Evolutionary conservation across 2,888 invertebrate species (phyloP), one percentile per base, ranked within the genome.

Genomic region (Anagyrus pseudococci): DNA sequence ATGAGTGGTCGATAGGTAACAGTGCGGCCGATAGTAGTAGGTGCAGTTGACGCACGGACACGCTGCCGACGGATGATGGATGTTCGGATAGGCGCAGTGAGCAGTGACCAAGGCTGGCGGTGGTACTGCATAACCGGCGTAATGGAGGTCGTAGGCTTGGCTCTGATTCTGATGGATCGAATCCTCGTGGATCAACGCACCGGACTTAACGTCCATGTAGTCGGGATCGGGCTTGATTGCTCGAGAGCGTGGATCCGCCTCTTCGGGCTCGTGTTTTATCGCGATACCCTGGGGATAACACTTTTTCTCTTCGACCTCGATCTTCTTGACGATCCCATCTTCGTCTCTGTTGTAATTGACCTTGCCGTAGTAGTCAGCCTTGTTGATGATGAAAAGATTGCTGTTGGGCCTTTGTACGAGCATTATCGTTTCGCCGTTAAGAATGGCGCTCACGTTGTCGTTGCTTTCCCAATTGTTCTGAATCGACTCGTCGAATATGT

Each of bases 321-420:
- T n/a, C n/a, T n/a, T n/a, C 7, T 59, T 64, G 0, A 62, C 64
- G 1, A 53, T 61, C 1, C 67, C 62, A 1, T 75, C 76, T 7
- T 76, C 77, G 6, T 71, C 73, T 2, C 44, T 70, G 46, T 63
- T 64, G 23, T 69, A 62, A 50, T 72, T 65, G 33, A 37, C 13
- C 33, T 37, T 37, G 33, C 33, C 8, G 4, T 15, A 10, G 40
- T 25, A 29, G 10, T 74, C 73, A 0, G 81, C 80, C 66, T 81
- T 81, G 60, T 80, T 81, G 40, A 80, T 80, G 2, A 80, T 78
- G 62, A 79, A 81, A 10, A 80, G 66, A 68, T 81, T 80, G 46
- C 80, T 80, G 61, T 81, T 78, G 0, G 79, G 80, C 44, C 80
- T 81, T 64, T 76, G 77, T 25, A 77, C 47, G 2, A 80, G 58